Base-by-base conservation (phyloP, 1,140 invertebrate genomes). In the Pseudomyrmex sp. region DNA sequence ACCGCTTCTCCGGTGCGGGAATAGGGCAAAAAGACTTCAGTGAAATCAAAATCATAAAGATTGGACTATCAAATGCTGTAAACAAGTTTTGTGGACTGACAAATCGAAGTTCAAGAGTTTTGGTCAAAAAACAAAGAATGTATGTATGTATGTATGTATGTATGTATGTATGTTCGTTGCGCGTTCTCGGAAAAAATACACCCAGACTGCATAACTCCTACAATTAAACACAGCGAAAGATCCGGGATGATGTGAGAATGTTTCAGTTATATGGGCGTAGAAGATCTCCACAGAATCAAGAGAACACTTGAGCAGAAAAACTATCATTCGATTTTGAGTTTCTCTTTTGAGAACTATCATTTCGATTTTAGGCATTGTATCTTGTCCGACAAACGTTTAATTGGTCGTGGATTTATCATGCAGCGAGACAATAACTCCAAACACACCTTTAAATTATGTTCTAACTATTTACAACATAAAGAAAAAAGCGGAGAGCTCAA, bases 171-270 rank as follows among this genome's bases (percentile, higher is more conserved):
- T 56, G 23, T 56, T 9, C 48, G 50, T 52, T 46, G 46, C 15
- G n/a, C 18, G n/a, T 12, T 12, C 65, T 18, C 20, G 15, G 13
- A 48, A 68, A 68, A 20, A 70, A 70, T 52, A n/a, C 12, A 70
- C 13, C 46, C 44, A 44, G n/a, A 48, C 35, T 70, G 48, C 2
- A 48, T 52, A 23, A 70, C 18, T 52, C 18, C 50, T 52, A 56
- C 46, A 52, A 13, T 70, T 70, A 56, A 70, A 70, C 66, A 70
- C 52, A 18, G 18, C 46, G 48, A 9, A 56, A n/a, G 18, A 70
- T 23, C 20, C 50, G 52, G 13, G 48, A 70, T 70, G 48, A 46
- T 70, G 10, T 70, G 75, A 68, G 92, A 20, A 61, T 61, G 58
- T 20, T 61, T 26, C 58, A 61, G 8, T 61, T 61, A 61, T 61